These are phyloP conservation scores for Lasioglossum zephyrum DNA, from an alignment of 2,888 invertebrate species.

Conservation along the genomic window DNA sequence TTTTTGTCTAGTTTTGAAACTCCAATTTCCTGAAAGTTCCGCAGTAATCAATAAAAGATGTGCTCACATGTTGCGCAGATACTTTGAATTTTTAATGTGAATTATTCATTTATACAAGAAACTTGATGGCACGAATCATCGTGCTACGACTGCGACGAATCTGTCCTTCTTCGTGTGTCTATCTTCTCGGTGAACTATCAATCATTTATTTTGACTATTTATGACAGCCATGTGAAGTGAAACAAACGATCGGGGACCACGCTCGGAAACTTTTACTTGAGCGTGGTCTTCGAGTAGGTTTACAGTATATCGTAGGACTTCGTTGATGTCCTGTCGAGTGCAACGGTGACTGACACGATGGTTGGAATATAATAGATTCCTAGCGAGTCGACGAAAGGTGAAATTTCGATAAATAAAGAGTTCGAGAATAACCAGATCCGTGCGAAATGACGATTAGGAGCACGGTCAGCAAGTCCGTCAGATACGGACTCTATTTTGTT, in stretches of 20 bases:
- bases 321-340: neutral
- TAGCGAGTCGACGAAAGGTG: neutral
- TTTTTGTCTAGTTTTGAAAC: neutral
- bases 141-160: neutral
- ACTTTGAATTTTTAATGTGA: neutral
- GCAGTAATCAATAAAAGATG: too few relatives aligned
- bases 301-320: neutral
- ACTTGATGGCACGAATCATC: neutral
- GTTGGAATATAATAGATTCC: neutral
- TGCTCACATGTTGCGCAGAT: neutral
- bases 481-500: neutral
- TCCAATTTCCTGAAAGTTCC: neutral
- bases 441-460: neutral
- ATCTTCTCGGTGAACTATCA: neutral
- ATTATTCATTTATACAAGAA: neutral
- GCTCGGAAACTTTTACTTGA: neutral
- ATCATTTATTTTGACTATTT: neutral
- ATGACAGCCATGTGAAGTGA: neutral
- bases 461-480: neutral
- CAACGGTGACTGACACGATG: neutral
- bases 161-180: neutral
- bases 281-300: neutral
- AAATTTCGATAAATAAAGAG: neutral
- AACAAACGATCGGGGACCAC: neutral
- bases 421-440: neutral